A percentile compares a stretch with the other conserved stretches of the same genome.
phyloP scores from a whole-genome alignment of 2,113 vertebrate genomes.

The Hucho hucho region DNA sequence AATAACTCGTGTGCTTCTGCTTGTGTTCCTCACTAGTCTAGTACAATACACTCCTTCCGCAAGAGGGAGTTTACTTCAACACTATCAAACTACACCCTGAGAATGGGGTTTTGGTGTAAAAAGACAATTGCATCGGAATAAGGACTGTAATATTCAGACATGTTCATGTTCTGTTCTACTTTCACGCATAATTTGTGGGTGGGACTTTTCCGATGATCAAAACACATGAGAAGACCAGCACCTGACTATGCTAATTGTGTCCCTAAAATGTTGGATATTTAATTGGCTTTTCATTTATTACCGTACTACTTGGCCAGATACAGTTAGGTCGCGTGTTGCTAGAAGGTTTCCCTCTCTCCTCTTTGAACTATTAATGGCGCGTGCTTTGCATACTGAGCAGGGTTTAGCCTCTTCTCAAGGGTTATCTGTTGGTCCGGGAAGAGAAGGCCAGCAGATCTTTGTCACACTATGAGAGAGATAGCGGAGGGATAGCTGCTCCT shows the following conservation, averaged over 20 bases:
- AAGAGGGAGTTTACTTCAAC: slow-evolving; percentile 25
- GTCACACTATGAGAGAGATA: slow-evolving; percentile 39
- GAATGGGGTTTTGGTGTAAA: slow-evolving; percentile 15
- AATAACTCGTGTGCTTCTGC: slow-evolving; percentile 38
- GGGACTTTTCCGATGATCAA: background rate
- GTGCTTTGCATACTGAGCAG: background rate
- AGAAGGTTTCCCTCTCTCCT: background rate
- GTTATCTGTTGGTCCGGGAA: slow-evolving; percentile 50
- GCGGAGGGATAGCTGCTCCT: slow-evolving; percentile 35
- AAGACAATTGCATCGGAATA: slow-evolving; percentile 17
- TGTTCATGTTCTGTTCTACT: background rate
- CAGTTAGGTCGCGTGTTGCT: background rate
- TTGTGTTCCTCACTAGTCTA: slow-evolving; percentile 36
- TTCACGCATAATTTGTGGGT: slow-evolving; percentile 16
- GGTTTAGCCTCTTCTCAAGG: slow-evolving; percentile 28
- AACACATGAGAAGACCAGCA: background rate
- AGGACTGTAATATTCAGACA: background rate
- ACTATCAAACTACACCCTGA: slow-evolving; percentile 6
- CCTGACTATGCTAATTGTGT: slow-evolving; percentile 17
- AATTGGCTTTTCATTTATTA: background rate
- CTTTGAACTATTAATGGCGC: background rate
- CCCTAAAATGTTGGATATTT: background rate
- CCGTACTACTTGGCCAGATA: background rate
- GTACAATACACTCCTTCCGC: slow-evolving; percentile 26
- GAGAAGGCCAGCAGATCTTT: slow-evolving; percentile 51